Evolutionary conservation across 1,140 invertebrate genomes (phyloP).

Genomic region (Cotesia chilonis): DNA sequence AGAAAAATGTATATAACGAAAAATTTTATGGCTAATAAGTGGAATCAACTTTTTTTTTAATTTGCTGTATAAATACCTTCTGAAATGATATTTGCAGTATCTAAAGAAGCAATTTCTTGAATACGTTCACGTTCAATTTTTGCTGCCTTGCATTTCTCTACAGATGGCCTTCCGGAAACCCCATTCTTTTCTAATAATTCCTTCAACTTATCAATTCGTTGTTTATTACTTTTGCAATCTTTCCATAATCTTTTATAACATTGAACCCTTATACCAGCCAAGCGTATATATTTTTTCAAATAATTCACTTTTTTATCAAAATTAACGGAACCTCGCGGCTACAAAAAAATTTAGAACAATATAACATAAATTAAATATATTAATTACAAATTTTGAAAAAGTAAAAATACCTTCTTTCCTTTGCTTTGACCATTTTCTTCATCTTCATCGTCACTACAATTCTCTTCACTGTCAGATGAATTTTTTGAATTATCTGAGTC

Average conservation of each 20-base stretch:
- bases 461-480: conserved; percentile 35
- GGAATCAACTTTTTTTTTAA: background rate
- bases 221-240: conserved; percentile 49
- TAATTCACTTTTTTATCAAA: conserved; percentile 38
- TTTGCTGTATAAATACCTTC: conserved; percentile 50
- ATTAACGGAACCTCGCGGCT: background rate
- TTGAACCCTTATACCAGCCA: conserved; percentile 52
- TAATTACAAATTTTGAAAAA: conserved; percentile 5
- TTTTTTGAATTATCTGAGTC: conserved; percentile 25
- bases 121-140: conserved; percentile 48
- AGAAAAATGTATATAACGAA: conserved; percentile 9
- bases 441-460: conserved; percentile 39
- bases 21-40: too few species aligned
- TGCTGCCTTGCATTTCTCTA: conserved; percentile 55
- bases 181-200: conserved; percentile 55
- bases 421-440: conserved; percentile 33
- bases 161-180: conserved; percentile 49
- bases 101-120: conserved; percentile 50
- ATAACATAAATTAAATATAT: background rate
- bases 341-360: conserved; percentile 1
- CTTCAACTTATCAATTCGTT: conserved; percentile 47
- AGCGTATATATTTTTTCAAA: conserved; percentile 50
- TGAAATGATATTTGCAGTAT: conserved; percentile 50
- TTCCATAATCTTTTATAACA: conserved; percentile 52
- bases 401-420: conserved; percentile 35